Conservation (phyloP, 2,113 vertebrate species). For the Pedionomus torquatus region DNA sequence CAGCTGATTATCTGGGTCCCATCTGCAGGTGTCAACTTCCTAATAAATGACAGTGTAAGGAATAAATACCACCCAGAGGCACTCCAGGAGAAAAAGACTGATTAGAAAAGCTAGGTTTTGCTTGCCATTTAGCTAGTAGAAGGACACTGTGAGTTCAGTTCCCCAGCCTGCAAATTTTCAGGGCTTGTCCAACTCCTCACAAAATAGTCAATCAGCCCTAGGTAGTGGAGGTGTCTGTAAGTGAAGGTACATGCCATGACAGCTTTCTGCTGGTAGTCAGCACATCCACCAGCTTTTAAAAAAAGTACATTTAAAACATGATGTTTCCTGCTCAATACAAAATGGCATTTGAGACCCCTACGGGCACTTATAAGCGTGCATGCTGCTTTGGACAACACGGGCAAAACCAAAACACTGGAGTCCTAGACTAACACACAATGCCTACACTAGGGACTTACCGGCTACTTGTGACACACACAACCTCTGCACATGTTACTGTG, state of each 20-base stretch:
- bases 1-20: rapidly evolving
- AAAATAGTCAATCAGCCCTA: neutral
- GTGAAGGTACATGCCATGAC: neutral
- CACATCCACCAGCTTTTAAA: neutral
- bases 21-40: neutral
- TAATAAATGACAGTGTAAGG: neutral
- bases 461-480: neutral
- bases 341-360: neutral
- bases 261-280: neutral
- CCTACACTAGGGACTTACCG: neutral
- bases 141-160: neutral
- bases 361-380: neutral
- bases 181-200: neutral
- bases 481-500: neutral
- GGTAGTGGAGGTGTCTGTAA: neutral
- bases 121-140: neutral
- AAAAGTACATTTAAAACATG: neutral
- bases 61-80: neutral
- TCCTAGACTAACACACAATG: neutral
- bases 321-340: neutral
- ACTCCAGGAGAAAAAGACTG: rapidly evolving
- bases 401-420: neutral
- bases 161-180: neutral
- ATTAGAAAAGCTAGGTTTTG: neutral
- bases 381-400: neutral